phyloP scores from a whole-genome alignment of 2,113 vertebrate genomes.

The Pelusios castaneus region DNA sequence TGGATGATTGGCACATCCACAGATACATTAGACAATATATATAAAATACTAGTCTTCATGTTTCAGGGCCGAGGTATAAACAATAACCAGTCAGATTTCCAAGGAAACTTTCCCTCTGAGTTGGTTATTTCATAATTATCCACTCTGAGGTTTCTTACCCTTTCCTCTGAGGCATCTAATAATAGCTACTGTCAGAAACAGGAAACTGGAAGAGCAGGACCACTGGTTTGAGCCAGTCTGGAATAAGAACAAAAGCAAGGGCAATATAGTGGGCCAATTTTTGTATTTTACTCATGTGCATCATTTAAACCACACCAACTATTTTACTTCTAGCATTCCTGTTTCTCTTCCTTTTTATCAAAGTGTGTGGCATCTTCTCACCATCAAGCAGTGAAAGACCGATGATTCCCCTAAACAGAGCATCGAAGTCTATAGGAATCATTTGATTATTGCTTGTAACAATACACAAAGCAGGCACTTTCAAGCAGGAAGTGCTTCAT shows the following conservation, averaged over 20 bases:
- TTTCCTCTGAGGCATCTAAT: background rate
- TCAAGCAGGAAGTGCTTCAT: background rate
- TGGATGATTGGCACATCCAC: background rate
- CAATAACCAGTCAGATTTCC: background rate
- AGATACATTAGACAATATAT: background rate
- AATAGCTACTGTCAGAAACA: background rate
- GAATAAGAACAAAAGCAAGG: background rate
- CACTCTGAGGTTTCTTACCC: background rate
- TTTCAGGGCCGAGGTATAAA: background rate
- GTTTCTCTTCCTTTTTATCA: background rate
- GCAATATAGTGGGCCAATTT: background rate
- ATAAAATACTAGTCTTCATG: background rate
- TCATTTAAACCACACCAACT: background rate
- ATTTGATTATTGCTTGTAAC: background rate
- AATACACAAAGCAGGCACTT: background rate
- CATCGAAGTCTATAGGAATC: conserved; percentile 10
- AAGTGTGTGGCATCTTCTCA: background rate
- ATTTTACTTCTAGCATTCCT: background rate
- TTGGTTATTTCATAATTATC: background rate
- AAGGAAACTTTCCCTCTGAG: background rate
- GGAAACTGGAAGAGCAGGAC: background rate
- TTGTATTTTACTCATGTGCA: background rate
- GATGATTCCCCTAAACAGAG: background rate
- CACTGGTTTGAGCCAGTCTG: background rate
- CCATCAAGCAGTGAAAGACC: conserved; percentile 2